These are phyloP conservation scores for Ataeniobius toweri DNA, from an alignment of 2,797 vertebrate genomes.

Conservation along the genomic window DNA sequence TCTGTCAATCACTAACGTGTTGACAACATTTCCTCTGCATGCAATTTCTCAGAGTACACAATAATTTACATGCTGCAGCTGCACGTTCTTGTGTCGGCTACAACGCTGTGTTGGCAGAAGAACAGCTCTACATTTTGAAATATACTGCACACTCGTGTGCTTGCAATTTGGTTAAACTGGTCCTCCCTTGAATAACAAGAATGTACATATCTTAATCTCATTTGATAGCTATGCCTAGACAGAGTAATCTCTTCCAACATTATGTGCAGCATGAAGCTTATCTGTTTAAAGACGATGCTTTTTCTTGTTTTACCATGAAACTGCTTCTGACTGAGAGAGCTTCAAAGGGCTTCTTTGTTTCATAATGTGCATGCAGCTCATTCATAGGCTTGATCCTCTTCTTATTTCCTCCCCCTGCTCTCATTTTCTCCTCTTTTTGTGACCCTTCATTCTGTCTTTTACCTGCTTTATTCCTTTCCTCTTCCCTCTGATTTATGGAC, in stretches of 20 bases:
- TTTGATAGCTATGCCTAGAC: conserved; percentile 85
- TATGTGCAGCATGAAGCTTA: conserved; percentile 83
- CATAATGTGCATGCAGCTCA: conserved; percentile 84
- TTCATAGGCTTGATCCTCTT: conserved; percentile 80
- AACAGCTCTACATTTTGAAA: conserved; percentile 55
- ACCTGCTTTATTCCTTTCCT: conserved; percentile 32
- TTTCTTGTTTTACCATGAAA: conserved; percentile 85
- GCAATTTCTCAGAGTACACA: conserved; percentile 77
- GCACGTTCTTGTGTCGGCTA: conserved; percentile 64
- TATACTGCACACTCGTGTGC: conserved; percentile 52
- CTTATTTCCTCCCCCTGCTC: conserved; percentile 69
- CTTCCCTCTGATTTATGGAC: conserved; percentile 51
- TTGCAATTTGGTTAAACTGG: conserved; percentile 67
- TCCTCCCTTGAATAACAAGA: conserved; percentile 61
- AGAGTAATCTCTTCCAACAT: conserved; percentile 81
- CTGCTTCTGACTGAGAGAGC: conserved; percentile 84
- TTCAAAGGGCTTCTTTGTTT: conserved; percentile 86
- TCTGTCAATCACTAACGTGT: conserved; percentile 77
- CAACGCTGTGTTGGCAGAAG: conserved; percentile 52
- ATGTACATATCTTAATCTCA: conserved; percentile 81
- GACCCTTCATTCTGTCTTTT: conserved; percentile 35
- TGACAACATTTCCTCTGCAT: conserved; percentile 71
- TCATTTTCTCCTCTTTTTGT: conserved; percentile 49
- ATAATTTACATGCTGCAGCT: conserved; percentile 76
- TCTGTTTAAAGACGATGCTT: conserved; percentile 83